Evolutionary conservation across 2,797 vertebrate genomes (phyloP).

Genomic region (Notolabrus celidotus): DNA sequence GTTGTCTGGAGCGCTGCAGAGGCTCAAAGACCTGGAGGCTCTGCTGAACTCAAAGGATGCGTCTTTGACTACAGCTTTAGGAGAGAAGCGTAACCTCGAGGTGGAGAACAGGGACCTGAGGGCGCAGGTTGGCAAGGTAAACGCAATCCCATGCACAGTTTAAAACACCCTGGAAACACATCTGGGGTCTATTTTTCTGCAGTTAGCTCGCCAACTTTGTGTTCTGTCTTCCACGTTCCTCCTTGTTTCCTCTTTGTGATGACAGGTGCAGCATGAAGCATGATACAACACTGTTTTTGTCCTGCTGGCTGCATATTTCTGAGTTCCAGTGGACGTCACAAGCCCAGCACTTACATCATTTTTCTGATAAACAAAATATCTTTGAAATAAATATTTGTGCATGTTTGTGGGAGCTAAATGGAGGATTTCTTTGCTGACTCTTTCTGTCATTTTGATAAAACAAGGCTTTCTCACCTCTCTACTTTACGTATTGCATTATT

Average conservation of each 20-base stretch:
- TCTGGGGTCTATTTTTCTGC: conserved; percentile 45
- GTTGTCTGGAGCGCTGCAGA: conserved; percentile 85
- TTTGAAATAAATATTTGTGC: not conserved
- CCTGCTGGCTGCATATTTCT: not conserved
- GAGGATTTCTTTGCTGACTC: too few species aligned
- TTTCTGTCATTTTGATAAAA: not conserved
- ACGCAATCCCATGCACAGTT: conserved; percentile 7
- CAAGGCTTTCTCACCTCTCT: too few species aligned
- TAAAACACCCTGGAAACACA: conserved; percentile 46
- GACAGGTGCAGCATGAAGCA: too few species aligned
- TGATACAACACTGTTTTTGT: too few species aligned
- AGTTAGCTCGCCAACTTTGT: too few species aligned
- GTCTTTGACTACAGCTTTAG: conserved; percentile 90
- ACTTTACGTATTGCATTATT: too few species aligned
- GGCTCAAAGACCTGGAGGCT: conserved; percentile 95
- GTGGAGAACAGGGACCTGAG: conserved; percentile 90
- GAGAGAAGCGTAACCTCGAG: conserved; percentile 94
- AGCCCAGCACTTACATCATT: too few species aligned
- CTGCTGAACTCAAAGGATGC: conserved; percentile 97
- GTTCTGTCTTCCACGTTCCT: not conserved
- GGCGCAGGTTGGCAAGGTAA: conserved; percentile 93
- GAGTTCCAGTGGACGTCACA: not conserved
- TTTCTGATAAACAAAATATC: not conserved
- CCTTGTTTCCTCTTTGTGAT: not conserved
- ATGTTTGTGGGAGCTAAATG: not conserved